These are phyloP conservation scores for Mimumesa dahlbomi DNA, from an alignment of 2,888 invertebrate species.

Conservation along the genomic window DNA sequence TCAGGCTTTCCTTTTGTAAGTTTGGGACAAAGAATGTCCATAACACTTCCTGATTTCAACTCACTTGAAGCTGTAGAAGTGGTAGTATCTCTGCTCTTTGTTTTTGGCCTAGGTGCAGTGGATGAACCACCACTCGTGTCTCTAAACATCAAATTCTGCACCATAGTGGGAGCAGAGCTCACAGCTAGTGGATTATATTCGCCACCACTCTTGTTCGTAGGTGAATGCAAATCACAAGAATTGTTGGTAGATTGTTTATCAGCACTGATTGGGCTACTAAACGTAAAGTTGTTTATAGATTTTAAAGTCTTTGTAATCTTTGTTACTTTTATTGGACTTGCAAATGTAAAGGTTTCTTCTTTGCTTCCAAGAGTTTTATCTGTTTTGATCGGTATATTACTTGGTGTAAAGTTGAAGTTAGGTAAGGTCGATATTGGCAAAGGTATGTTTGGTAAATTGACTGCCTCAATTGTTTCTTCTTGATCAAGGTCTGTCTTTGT, in stretches of 20 bases:
- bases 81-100: slow-evolving; percentile 60
- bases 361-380: slow-evolving; percentile 45
- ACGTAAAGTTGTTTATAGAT: slow-evolving; percentile 82
- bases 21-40: slow-evolving; percentile 78
- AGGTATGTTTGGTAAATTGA: slow-evolving; percentile 82
- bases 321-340: slow-evolving; percentile 81
- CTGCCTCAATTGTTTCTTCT: slow-evolving; percentile 79
- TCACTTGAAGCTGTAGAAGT: slow-evolving; percentile 62
- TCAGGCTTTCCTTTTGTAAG: slow-evolving; percentile 14
- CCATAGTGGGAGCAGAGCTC: slow-evolving; percentile 33
- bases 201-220: slow-evolving; percentile 45
- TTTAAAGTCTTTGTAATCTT: slow-evolving; percentile 78
- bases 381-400: slow-evolving; percentile 66
- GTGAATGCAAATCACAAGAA: slow-evolving; percentile 42
- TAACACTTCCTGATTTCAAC: slow-evolving; percentile 79
- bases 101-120: slow-evolving; percentile 71
- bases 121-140: slow-evolving; percentile 71
- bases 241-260: slow-evolving; percentile 33
- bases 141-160: slow-evolving; percentile 76
- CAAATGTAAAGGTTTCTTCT: slow-evolving; percentile 72
- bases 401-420: slow-evolving; percentile 82
- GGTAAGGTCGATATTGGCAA: slow-evolving; percentile 83
- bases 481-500: slow-evolving; percentile 72
- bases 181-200: slow-evolving; percentile 44
- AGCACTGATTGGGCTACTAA: slow-evolving; percentile 82